These are phyloP conservation scores for Meganola albula DNA, from an alignment of 2,888 invertebrate genomes.

Conservation along the genomic window DNA sequence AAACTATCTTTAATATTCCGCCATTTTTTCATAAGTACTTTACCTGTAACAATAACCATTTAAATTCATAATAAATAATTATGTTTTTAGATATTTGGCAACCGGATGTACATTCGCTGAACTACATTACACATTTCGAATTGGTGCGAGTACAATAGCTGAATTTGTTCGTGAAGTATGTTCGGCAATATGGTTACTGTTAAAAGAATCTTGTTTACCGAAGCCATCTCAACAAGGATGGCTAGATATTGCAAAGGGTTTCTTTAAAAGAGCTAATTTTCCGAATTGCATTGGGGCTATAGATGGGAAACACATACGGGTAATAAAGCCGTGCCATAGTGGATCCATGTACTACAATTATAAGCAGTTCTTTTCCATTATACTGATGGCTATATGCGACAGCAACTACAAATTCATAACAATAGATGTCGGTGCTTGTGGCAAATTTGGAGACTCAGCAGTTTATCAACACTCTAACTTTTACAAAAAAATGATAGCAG, in stretches of 20 bases:
- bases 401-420: slow-evolving; percentile 6
- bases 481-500: background rate
- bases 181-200: slow-evolving; percentile 11
- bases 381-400: slow-evolving; percentile 4
- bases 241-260: slow-evolving; percentile 13
- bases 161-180: slow-evolving; percentile 11
- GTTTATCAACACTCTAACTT: too few species aligned
- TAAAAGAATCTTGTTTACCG: slow-evolving; percentile 12
- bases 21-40: too few species aligned
- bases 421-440: slow-evolving; percentile 7
- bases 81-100: slow-evolving; percentile 1
- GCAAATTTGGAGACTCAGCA: slow-evolving; percentile 2
- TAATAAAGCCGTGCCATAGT: slow-evolving; percentile 15
- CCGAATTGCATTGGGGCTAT: slow-evolving; percentile 11
- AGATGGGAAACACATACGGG: slow-evolving; percentile 11
- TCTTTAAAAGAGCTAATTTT: slow-evolving; percentile 10
- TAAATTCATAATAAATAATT: too few species aligned
- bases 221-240: slow-evolving; percentile 12
- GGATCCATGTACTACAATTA: slow-evolving; percentile 14
- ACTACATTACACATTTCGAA: background rate
- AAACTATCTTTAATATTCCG: too few species aligned
- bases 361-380: slow-evolving; percentile 12
- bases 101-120: background rate
- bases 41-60: too few species aligned
- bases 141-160: slow-evolving; percentile 6